Evolutionary conservation across 2,113 vertebrate species (phyloP), one percentile per base, ranked within the genome.

Genomic region (Hippocampus abdominalis): DNA sequence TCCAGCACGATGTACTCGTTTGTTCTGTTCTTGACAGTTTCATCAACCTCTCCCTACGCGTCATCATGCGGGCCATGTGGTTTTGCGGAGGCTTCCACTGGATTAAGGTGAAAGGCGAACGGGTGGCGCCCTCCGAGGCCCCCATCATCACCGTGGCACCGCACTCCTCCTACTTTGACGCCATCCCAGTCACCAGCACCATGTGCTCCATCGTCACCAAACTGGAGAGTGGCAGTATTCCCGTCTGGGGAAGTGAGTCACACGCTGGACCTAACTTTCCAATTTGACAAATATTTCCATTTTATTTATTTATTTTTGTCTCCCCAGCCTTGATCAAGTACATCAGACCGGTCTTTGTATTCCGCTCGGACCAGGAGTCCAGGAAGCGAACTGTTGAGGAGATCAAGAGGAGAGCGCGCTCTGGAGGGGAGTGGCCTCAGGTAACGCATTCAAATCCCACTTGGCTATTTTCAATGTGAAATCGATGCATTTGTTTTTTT

Each of bases 211-310:
- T 98, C 18, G 95, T 98, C 72, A 92, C 94, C 90, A 98, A 98
- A 86, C 91, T 94, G 0, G 96, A 98, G 91, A 96, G 95, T 89
- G 94, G 93, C 87, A 93, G 95, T 84, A 94, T 98, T 89, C 97
- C 96, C 23, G 77, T 99, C 18, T 99, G 97, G 96, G 96, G 96
- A 85, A 98, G 97, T 99, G 88, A 95, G 97, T 97, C 5, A 4
- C 1, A 1, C n/a, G 60, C 59, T 2, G 67, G 18, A 36, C 32
- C 18, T 40, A 23, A 23, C 10, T 64, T 64, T 64, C 3, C 29
- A 18, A 48, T 4, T 2, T 44, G 13, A 2, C 44, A 36, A 18
- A 44, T 18, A 27, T n/a, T 16, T 48, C 10, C 16, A 29, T 10
- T 36, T 36, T 36, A 36, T 36, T 49, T 27, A 54, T 68, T 39